phyloP scores from a whole-genome alignment of 2,888 invertebrate genomes.

The Uloborus plumipes region DNA sequence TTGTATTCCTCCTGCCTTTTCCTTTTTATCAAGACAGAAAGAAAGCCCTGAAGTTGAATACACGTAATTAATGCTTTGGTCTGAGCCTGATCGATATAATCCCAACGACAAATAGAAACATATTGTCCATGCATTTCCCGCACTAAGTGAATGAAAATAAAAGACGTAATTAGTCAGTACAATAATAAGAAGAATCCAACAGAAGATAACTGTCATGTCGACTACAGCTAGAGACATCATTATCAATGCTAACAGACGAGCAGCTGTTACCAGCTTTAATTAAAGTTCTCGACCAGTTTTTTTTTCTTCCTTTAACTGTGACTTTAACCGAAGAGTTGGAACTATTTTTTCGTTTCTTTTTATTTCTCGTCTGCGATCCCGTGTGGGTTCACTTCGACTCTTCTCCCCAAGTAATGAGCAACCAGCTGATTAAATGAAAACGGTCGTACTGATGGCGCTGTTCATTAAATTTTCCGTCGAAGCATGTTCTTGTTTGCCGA shows the following conservation, averaged over 20 bases:
- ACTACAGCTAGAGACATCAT: slow-evolving; percentile 29
- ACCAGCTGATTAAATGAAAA: too few species aligned
- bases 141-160: slow-evolving; percentile 22
- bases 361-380: too few species aligned
- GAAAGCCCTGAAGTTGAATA: too few species aligned
- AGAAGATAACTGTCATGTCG: slow-evolving; percentile 37
- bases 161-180: slow-evolving; percentile 36
- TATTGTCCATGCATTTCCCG: slow-evolving; percentile 12
- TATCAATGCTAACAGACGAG: slow-evolving; percentile 46
- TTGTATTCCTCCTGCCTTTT: too few species aligned
- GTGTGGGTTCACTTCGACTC: too few species aligned
- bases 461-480: slow-evolving; percentile 45
- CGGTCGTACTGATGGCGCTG: slow-evolving; percentile 1
- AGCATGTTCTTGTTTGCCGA: slow-evolving; percentile 32
- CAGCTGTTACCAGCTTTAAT: slow-evolving; percentile 55
- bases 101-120: slow-evolving; percentile 18
- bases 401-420: too few species aligned
- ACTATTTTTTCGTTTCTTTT: too few species aligned
- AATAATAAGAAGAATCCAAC: slow-evolving; percentile 7
- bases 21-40: too few species aligned
- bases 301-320: slow-evolving; percentile 7
- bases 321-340: slow-evolving; percentile 3
- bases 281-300: slow-evolving; percentile 28
- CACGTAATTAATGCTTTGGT: too few species aligned
- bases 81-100: not conserved